Evolutionary conservation across 1,140 invertebrate genomes (phyloP).

Genomic region (Gonioctena quinquepunctata): DNA sequence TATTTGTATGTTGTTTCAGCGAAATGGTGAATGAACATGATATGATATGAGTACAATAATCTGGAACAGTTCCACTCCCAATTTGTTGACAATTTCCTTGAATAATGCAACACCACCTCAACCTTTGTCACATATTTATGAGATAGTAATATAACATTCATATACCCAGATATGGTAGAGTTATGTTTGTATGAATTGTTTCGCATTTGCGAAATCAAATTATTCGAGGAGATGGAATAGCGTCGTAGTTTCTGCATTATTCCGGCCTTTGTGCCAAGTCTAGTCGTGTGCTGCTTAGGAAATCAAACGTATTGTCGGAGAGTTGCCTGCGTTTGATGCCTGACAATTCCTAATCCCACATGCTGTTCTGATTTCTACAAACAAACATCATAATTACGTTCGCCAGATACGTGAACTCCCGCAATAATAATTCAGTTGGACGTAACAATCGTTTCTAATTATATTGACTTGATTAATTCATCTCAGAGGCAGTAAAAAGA

Average conservation of each 20-base stretch:
- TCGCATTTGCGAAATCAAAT: slow-evolving; percentile 15
- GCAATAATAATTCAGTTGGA: background rate
- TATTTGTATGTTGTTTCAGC: too few relatives aligned
- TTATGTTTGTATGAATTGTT: slow-evolving; percentile 12
- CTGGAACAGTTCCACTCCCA: background rate
- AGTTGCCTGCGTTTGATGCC: slow-evolving; percentile 16
- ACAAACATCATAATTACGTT: slow-evolving; percentile 27
- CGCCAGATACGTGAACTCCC: background rate
- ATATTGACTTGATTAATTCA: background rate
- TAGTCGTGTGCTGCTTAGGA: slow-evolving; percentile 19
- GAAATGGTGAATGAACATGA: too few relatives aligned
- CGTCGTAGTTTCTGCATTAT: slow-evolving; percentile 12
- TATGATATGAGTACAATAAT: too few relatives aligned
- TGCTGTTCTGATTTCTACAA: slow-evolving; percentile 27
- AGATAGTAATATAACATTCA: background rate
- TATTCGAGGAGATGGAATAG: slow-evolving; percentile 15
- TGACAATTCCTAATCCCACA: slow-evolving; percentile 26
- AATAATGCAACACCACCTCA: background rate
- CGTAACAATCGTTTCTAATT: slow-evolving; percentile 14
- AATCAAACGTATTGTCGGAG: slow-evolving; percentile 25
- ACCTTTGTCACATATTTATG: background rate
- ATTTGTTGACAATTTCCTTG: background rate
- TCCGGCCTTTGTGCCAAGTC: background rate
- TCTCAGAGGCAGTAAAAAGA: background rate
- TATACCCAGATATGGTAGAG: background rate